phyloP scores from a whole-genome alignment of 2,113 vertebrate species.

The Coregonus clupeaformis region DNA sequence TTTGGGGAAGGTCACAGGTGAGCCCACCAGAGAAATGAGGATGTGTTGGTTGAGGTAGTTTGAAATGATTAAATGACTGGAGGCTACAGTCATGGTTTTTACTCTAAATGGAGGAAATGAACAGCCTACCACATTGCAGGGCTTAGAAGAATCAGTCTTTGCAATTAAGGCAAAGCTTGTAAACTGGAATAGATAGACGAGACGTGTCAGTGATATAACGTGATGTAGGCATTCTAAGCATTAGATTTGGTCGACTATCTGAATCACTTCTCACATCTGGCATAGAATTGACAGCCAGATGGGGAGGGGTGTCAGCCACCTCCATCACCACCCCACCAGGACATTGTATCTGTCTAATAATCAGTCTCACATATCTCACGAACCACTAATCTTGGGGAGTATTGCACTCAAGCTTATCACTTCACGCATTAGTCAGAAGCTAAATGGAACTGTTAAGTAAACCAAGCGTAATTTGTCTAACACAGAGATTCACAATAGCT shows the following conservation, averaged over 20 bases:
- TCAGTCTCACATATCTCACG: neutral
- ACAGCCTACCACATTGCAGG: neutral
- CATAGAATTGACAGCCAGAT: neutral
- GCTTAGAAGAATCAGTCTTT: neutral
- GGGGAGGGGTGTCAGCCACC: too few relatives aligned
- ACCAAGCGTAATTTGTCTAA: conserved; percentile 24
- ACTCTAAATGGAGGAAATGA: neutral
- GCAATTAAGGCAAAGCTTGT: too few relatives aligned
- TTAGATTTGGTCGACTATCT: neutral
- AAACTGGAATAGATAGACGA: neutral
- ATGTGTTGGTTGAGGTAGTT: neutral
- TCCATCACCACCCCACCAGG: neutral
- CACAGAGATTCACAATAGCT: conserved; percentile 51
- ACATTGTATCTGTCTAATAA: neutral
- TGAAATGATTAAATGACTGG: conserved; percentile 3
- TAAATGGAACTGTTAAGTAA: conserved; percentile 22
- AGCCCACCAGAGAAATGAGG: conserved; percentile 38
- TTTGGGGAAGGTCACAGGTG: conserved; percentile 91
- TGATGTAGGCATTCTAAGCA: neutral
- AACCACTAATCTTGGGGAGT: neutral
- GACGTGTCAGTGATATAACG: neutral
- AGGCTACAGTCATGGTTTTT: neutral
- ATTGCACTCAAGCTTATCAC: conserved; percentile 6
- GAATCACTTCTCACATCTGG: neutral
- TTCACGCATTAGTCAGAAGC: conserved; percentile 19